A percentile compares a stretch with the other conserved stretches of the same genome.
Evolutionary conservation across 2,888 invertebrate genomes (phyloP).

Genomic region (Dioctria rufipes): DNA sequence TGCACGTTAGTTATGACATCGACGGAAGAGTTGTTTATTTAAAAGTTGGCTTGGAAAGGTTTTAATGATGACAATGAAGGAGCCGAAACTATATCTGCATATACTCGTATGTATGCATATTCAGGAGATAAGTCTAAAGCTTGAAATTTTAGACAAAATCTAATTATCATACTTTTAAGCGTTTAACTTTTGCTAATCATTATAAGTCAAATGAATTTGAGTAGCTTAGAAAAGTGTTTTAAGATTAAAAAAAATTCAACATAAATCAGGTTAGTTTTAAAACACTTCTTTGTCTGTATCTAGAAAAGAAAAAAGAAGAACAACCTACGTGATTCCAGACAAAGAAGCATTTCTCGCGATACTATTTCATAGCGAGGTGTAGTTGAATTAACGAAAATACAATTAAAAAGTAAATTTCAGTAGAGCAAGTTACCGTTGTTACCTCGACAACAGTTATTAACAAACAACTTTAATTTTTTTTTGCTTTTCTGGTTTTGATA

Average conservation of each 20-base stretch:
- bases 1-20: constrained; percentile 40
- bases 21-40: constrained; percentile 36
- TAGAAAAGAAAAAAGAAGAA: no score
- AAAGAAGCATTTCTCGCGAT: no score
- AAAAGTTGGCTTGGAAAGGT: neutral
- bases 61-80: neutral
- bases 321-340: no score
- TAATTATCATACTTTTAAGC: no score
- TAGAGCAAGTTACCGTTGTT: neutral
- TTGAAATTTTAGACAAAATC: no score
- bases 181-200: no score
- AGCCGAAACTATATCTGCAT: no score
- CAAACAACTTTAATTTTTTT: constrained; percentile 8
- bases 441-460: constrained; percentile 5
- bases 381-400: constrained; percentile 30
- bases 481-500: neutral
- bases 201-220: no score
- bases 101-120: neutral
- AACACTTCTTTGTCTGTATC: no score
- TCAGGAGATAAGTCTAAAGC: neutral
- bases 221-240: no score
- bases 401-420: constrained; percentile 46
- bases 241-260: no score
- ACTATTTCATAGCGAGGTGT: neutral
- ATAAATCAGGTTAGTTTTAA: no score